Conservation (phyloP, 2,113 vertebrate species). For the Dipodomys stephensi region DNA sequence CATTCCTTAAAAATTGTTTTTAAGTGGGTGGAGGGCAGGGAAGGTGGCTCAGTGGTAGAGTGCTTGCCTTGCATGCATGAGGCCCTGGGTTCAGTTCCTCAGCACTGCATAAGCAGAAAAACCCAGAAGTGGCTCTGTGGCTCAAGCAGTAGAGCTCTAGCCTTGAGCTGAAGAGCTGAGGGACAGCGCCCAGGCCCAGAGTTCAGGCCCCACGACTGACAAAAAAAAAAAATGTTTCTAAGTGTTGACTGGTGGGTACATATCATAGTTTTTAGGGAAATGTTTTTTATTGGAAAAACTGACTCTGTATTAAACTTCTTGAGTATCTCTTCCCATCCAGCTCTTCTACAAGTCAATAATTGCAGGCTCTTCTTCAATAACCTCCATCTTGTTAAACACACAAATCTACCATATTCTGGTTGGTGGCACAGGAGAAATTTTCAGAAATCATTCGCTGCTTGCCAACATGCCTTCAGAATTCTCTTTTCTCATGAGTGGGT, state of each 20-base stretch:
- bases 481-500: neutral
- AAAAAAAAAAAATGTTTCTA: neutral
- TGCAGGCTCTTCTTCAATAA: neutral
- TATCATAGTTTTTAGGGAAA: neutral
- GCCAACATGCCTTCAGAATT: neutral
- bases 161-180: no score
- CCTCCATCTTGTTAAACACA: neutral
- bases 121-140: no score
- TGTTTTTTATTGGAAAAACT: neutral
- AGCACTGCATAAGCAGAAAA: no score
- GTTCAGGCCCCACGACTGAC: no score
- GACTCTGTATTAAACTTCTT: neutral
- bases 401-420: neutral
- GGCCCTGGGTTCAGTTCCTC: no score
- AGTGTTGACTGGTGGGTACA: neutral
- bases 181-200: no score
- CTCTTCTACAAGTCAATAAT: neutral
- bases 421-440: neutral
- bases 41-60: no score
- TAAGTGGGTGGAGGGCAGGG: no score
- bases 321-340: neutral
- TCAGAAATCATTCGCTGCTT: neutral
- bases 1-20: neutral
- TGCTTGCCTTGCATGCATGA: no score
- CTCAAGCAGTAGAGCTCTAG: no score